These are phyloP conservation scores for Lithophane socia DNA, from an alignment of 2,888 invertebrate genomes.

Conservation along the genomic window DNA sequence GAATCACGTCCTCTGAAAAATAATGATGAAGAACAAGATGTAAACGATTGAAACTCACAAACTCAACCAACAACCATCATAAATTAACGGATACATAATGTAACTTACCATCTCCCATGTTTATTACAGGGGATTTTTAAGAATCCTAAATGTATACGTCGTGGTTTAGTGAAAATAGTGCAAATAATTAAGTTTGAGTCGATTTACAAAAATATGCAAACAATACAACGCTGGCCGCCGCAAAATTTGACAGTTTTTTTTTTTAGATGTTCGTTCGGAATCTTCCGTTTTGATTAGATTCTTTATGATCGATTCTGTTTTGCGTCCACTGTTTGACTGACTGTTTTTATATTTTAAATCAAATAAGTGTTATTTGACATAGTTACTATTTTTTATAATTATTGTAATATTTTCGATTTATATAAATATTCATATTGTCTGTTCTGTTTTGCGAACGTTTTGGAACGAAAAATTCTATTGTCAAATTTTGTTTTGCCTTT, in stretches of 20 bases:
- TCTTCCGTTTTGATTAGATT: not conserved
- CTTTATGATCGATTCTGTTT: not conserved
- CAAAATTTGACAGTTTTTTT: not conserved
- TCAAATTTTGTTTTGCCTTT: slow-evolving; percentile 73
- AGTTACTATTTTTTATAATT: not conserved
- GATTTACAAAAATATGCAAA: not conserved
- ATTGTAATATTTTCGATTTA: not conserved
- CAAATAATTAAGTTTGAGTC: not conserved
- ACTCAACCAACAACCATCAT: not conserved
- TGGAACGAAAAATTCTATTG: slow-evolving; percentile 65
- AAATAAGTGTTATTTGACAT: not conserved
- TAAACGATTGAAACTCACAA: not conserved
- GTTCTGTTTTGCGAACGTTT: slow-evolving; percentile 30
- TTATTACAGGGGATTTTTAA: slow-evolving; percentile 10
- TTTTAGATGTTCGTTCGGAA: slow-evolving; percentile 12
- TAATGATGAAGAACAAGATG: slow-evolving; percentile 1
- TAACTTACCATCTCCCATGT: slow-evolving; percentile 74
- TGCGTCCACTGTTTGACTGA: too few relatives aligned
- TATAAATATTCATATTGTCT: not conserved
- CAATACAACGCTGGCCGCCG: slow-evolving; percentile 25
- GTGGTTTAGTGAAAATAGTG: not conserved
- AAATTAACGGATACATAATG: not conserved
- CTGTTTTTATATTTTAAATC: not conserved
- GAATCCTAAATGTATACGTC: not conserved
- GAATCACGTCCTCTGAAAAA: slow-evolving; percentile 97